A percentile compares a stretch with the other conserved stretches of the same genome.
These are phyloP conservation scores for Cherax destructor DNA, from an alignment of 1,140 invertebrate species.

Conservation along the genomic window DNA sequence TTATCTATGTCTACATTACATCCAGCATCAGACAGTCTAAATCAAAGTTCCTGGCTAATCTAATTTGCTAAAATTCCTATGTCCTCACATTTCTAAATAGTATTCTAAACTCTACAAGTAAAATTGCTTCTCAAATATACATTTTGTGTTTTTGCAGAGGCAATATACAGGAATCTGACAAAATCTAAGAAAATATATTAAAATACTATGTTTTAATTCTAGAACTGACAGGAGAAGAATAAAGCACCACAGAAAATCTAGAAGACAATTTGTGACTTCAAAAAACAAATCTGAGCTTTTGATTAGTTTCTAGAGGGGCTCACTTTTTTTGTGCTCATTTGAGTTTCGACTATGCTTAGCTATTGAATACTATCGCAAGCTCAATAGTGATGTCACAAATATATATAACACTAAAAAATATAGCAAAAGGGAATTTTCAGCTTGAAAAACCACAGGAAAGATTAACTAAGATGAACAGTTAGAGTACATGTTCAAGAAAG, in stretches of 20 bases:
- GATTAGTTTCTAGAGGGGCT: constrained; percentile 2
- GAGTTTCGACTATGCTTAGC: not conserved
- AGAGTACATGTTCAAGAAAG: constrained; percentile 33
- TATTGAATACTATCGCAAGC: constrained; percentile 46
- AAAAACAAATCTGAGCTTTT: constrained; percentile 36
- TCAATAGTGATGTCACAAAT: constrained; percentile 51
- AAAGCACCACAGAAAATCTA: constrained; percentile 55
- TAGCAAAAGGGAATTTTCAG: constrained; percentile 51
- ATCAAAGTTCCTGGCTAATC: constrained; percentile 39
- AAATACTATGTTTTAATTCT: constrained; percentile 49
- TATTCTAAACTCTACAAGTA: constrained; percentile 37
- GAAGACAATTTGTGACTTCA: constrained; percentile 53
- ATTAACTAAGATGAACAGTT: constrained; percentile 40
- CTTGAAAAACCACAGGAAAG: constrained; percentile 57
- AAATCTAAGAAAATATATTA: constrained; percentile 55
- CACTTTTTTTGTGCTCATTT: not conserved
- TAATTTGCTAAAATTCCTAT: constrained; percentile 28
- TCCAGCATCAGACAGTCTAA: constrained; percentile 32
- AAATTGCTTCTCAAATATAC: constrained; percentile 47
- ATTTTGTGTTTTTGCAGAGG: constrained; percentile 35
- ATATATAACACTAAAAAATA: constrained; percentile 48
- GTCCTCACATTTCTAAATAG: constrained; percentile 34
- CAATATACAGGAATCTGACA: constrained; percentile 28
- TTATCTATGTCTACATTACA: constrained; percentile 47
- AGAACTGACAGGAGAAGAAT: constrained; percentile 48